Percentiles rank a stretch among this genome's conserved stretches.
These are phyloP conservation scores for Xestia ashworthii DNA, from an alignment of 2,888 invertebrate species.

Conservation along the genomic window DNA sequence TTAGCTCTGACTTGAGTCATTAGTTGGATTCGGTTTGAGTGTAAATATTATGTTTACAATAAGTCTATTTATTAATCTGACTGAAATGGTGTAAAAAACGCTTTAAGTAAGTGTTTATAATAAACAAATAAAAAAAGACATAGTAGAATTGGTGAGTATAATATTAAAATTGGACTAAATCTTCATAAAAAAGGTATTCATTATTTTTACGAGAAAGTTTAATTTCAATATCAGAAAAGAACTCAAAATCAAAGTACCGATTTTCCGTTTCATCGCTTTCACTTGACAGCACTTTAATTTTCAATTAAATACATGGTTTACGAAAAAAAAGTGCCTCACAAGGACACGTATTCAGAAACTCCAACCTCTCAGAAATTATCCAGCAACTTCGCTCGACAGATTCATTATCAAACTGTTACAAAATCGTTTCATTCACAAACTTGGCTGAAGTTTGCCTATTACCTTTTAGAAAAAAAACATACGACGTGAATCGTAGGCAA, in stretches of 20 bases:
- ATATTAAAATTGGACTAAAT: not conserved
- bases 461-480: slow-evolving; percentile 51
- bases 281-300: slow-evolving; percentile 25
- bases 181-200: not conserved
- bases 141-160: not conserved
- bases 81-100: not conserved
- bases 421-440: slow-evolving; percentile 62
- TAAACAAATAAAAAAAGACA: not conserved
- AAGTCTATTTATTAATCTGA: not conserved
- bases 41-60: not conserved
- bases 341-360: slow-evolving; percentile 42
- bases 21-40: slow-evolving; percentile 11
- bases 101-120: not conserved
- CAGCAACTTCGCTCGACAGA: slow-evolving; percentile 57
- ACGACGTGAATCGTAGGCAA: slow-evolving; percentile 21
- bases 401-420: slow-evolving; percentile 67
- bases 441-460: slow-evolving; percentile 53
- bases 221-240: not conserved
- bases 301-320: slow-evolving; percentile 1
- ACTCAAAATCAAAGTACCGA: not conserved
- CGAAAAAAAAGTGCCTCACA: slow-evolving; percentile 18
- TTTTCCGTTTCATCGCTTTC: slow-evolving; percentile 21
- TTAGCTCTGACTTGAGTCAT: slow-evolving; percentile 42
- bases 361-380: slow-evolving; percentile 25
- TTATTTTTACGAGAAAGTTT: not conserved